Evolutionary conservation across 2,797 vertebrate species (phyloP).

Genomic region (Acridotheres tristis): DNA sequence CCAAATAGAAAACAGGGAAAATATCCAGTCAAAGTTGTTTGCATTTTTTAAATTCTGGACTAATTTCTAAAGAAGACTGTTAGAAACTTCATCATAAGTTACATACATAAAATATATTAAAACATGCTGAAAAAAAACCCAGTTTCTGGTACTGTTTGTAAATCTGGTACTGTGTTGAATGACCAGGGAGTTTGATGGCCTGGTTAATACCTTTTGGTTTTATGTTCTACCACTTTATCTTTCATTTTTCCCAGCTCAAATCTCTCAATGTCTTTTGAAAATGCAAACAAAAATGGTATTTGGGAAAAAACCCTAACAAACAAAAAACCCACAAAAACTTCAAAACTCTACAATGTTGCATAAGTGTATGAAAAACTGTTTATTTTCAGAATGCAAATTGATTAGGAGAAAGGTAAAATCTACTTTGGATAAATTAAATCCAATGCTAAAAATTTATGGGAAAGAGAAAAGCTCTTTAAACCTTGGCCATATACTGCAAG

Average conservation of each 20-base stretch:
- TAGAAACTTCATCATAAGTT: neutral
- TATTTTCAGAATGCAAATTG: neutral
- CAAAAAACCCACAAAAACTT: neutral
- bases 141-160: neutral
- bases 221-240: neutral
- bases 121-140: neutral
- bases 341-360: neutral
- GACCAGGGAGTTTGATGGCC: neutral
- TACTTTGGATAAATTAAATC: neutral
- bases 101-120: neutral
- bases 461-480: neutral
- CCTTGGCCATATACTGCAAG: fast-evolving
- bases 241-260: neutral
- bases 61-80: neutral
- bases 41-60: neutral
- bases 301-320: neutral
- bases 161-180: neutral
- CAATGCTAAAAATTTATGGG: neutral
- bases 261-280: neutral
- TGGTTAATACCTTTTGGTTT: neutral
- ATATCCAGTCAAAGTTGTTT: neutral
- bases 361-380: neutral
- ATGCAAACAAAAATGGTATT: neutral
- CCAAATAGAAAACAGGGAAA: neutral
- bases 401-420: neutral